Conservation (phyloP, 1,140 invertebrate genomes). For the Acromyrmex charruanus region DNA sequence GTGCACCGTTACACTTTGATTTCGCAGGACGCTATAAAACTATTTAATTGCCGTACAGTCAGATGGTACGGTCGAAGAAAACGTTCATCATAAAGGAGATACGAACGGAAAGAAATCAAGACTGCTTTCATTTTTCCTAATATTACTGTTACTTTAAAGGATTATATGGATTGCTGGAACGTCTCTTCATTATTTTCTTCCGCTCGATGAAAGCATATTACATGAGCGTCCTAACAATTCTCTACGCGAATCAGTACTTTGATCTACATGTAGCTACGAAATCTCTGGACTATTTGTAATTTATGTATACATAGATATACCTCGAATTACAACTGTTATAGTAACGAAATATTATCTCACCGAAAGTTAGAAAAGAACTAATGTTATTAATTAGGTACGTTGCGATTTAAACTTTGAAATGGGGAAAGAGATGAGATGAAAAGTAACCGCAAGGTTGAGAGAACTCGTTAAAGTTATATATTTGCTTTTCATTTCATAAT, state of each 20-base stretch:
- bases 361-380: slow-evolving; percentile 7
- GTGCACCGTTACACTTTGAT: slow-evolving; percentile 21
- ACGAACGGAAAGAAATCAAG: slow-evolving; percentile 8
- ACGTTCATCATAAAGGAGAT: slow-evolving; percentile 38
- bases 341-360: slow-evolving; percentile 10
- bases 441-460: slow-evolving; percentile 19
- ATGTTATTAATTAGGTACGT: slow-evolving; percentile 16
- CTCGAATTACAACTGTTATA: background rate
- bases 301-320: slow-evolving; percentile 1
- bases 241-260: background rate
- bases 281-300: background rate
- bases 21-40: slow-evolving; percentile 39
- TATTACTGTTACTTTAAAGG: slow-evolving; percentile 38
- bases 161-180: background rate
- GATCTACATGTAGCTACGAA: background rate
- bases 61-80: background rate
- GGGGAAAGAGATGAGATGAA: slow-evolving; percentile 25
- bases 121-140: slow-evolving; percentile 18
- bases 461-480: slow-evolving; percentile 37
- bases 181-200: slow-evolving; percentile 35
- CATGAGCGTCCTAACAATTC: background rate
- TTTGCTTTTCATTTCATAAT: slow-evolving; percentile 24
- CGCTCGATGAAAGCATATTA: background rate
- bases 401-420: slow-evolving; percentile 32
- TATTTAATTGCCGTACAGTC: slow-evolving; percentile 37